These are phyloP conservation scores for Nemurella pictetii DNA, from an alignment of 2,888 invertebrate genomes.

Conservation along the genomic window DNA sequence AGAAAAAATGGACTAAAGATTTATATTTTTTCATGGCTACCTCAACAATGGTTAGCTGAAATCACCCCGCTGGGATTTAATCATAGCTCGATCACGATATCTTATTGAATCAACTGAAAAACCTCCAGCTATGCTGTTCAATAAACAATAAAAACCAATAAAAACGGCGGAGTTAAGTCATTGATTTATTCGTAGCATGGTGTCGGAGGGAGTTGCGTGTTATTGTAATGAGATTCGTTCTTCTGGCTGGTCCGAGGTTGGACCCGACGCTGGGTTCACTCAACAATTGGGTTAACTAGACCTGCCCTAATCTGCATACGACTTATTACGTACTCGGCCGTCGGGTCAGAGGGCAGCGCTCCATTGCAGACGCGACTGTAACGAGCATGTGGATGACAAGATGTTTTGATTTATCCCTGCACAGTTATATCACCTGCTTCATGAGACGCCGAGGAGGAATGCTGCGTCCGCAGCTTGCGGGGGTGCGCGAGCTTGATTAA, in stretches of 20 bases:
- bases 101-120: background rate
- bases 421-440: background rate
- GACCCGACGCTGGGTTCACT: background rate
- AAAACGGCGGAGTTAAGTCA: background rate
- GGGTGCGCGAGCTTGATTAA: background rate
- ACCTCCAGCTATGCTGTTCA: background rate
- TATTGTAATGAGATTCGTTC: background rate
- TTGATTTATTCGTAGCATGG: background rate
- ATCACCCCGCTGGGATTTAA: conserved; percentile 6
- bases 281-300: conserved; percentile 18
- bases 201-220: background rate
- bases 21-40: background rate
- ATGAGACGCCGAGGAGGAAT: background rate
- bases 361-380: background rate
- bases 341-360: background rate
- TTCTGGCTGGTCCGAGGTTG: background rate
- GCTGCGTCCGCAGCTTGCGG: background rate
- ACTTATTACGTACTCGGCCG: background rate
- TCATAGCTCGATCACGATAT: conserved; percentile 2
- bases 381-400: background rate
- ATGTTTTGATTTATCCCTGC: background rate
- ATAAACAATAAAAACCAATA: conserved; percentile 1
- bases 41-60: background rate
- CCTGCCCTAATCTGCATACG: conserved; percentile 19
- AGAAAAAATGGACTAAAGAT: background rate